These are phyloP conservation scores for Amphilophus citrinellus DNA, from an alignment of 2,113 vertebrate genomes.

Conservation along the genomic window DNA sequence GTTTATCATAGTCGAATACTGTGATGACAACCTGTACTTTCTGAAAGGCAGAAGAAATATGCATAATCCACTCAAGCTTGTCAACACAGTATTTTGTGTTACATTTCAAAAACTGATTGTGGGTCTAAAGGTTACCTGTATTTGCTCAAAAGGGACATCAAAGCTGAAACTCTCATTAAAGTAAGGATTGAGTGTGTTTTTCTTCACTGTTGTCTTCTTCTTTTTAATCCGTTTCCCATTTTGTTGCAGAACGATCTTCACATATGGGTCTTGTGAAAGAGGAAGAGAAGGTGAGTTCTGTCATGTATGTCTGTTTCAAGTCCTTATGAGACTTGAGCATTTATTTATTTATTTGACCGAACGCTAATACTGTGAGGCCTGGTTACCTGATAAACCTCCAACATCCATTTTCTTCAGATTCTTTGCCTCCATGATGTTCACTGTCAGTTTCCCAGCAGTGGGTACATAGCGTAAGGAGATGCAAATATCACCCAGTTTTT, in stretches of 20 bases:
- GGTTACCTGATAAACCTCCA: constrained; percentile 88
- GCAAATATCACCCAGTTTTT: constrained; percentile 90
- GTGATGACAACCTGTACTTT: constrained; percentile 84
- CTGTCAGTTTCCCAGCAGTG: constrained; percentile 90
- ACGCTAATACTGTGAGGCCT: neutral
- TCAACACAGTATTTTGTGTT: neutral
- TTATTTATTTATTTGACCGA: neutral
- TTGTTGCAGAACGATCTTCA: constrained; percentile 87
- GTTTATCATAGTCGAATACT: constrained; percentile 83
- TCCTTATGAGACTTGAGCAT: neutral
- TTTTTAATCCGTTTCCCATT: constrained; percentile 91
- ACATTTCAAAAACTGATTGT: neutral
- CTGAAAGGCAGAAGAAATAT: constrained; percentile 57
- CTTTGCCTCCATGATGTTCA: constrained; percentile 89
- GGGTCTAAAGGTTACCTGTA: constrained; percentile 81
- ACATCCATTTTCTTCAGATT: constrained; percentile 95
- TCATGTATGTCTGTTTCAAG: neutral
- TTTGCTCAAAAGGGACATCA: constrained; percentile 91
- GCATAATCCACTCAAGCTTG: neutral
- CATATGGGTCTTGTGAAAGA: constrained; percentile 75
- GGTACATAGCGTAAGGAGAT: constrained; percentile 92
- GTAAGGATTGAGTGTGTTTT: constrained; percentile 92
- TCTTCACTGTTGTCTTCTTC: constrained; percentile 94
- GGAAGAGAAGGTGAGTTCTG: neutral
- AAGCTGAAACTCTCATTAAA: constrained; percentile 95